Percentiles rank a stretch among this genome's conserved stretches.
Evolutionary conservation across 2,888 invertebrate genomes (phyloP).

Genomic region (Sarcophaga caerulescens): DNA sequence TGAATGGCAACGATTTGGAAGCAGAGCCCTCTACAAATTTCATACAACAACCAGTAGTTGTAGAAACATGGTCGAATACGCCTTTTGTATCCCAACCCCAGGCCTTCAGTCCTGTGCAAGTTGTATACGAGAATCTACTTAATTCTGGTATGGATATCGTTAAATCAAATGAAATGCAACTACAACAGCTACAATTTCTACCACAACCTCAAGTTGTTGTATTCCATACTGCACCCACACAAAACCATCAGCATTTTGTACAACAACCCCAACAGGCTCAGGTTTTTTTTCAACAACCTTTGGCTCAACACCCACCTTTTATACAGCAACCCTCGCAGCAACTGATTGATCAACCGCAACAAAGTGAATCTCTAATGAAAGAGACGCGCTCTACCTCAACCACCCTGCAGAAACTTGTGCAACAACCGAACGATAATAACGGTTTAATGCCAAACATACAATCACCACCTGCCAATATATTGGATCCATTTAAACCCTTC

Average conservation of each 20-base stretch:
- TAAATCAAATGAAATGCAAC: constrained; percentile 57
- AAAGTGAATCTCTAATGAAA: constrained; percentile 2
- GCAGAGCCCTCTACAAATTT: constrained; percentile 38
- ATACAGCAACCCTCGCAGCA: constrained; percentile 12
- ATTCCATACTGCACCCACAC: neutral
- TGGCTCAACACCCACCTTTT: neutral
- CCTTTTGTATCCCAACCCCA: neutral
- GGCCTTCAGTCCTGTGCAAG: constrained; percentile 60
- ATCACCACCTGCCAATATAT: constrained; percentile 35
- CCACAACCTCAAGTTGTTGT: constrained; percentile 32
- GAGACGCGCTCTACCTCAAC: constrained; percentile 19
- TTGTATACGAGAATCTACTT: constrained; percentile 70
- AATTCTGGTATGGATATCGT: constrained; percentile 73
- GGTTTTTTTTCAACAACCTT: constrained; percentile 11
- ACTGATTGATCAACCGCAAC: neutral
- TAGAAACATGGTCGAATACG: constrained; percentile 27
- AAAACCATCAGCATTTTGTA: constrained; percentile 18
- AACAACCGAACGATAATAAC: constrained; percentile 4
- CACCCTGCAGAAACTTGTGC: constrained; percentile 6
- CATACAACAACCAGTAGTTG: constrained; percentile 43
- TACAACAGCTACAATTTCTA: constrained; percentile 24
- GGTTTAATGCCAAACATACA: constrained; percentile 30
- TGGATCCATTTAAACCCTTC: constrained; percentile 72
- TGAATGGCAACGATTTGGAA: constrained; percentile 18
- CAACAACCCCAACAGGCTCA: constrained; percentile 24